Conservation (phyloP, 37 sponge, comb jelly and placozoan species). For the Aphrocallistes beatrix region DNA sequence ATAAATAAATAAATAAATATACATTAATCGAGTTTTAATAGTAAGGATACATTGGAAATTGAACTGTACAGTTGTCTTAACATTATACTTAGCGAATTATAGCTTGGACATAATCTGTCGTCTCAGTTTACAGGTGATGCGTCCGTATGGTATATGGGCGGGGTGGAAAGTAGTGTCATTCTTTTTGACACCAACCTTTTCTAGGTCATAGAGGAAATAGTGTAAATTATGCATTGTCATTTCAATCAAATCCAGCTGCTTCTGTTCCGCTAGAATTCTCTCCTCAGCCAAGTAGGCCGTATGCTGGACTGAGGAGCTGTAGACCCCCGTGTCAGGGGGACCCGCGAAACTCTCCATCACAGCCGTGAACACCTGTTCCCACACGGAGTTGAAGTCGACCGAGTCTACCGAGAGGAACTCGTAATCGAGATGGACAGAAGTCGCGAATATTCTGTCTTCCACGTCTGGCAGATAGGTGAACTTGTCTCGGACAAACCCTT, state of each 20-base stretch:
- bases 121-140: too few relatives aligned
- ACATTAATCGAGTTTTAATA: too few relatives aligned
- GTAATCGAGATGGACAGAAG: constrained; percentile 27
- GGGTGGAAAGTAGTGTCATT: too few relatives aligned
- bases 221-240: constrained; percentile 40
- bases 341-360: constrained; percentile 37
- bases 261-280: neutral
- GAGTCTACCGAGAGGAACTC: neutral
- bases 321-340: constrained; percentile 27
- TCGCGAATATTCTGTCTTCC: constrained; percentile 31
- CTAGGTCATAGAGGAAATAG: constrained; percentile 36
- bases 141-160: too few relatives aligned
- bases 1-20: too few relatives aligned
- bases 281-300: constrained; percentile 27
- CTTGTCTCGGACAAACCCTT: constrained; percentile 29
- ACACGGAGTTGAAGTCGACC: constrained; percentile 26
- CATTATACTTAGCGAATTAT: too few relatives aligned
- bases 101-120: too few relatives aligned
- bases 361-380: neutral
- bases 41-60: too few relatives aligned
- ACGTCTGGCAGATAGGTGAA: constrained; percentile 35
- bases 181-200: constrained; percentile 22
- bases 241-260: constrained; percentile 21
- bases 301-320: constrained; percentile 41
- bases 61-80: too few relatives aligned